Evolutionary conservation across 1,140 invertebrate species (phyloP).

Genomic region (Drosophila ambigua): DNA sequence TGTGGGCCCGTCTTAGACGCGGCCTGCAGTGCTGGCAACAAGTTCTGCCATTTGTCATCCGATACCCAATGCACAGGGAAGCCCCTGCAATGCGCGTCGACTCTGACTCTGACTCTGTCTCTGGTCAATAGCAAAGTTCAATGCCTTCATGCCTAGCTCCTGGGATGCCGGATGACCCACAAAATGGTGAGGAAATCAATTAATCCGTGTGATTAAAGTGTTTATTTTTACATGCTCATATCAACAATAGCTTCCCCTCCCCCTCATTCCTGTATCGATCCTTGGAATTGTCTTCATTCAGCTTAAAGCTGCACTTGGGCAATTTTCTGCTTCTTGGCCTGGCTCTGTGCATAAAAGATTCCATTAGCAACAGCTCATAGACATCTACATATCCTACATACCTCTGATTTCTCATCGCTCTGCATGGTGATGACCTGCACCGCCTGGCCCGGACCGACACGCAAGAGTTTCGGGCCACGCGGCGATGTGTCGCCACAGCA

Average conservation of each 20-base stretch:
- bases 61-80: slow-evolving; percentile 52
- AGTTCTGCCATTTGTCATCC: slow-evolving; percentile 64
- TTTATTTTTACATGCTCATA: slow-evolving; percentile 33
- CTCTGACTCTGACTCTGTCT: slow-evolving; percentile 1
- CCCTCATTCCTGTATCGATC: slow-evolving; percentile 47
- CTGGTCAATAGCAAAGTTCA: slow-evolving; percentile 55
- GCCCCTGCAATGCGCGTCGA: slow-evolving; percentile 63
- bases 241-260: slow-evolving; percentile 39
- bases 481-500: slow-evolving; percentile 70
- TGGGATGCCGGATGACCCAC: slow-evolving; percentile 38
- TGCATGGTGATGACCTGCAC: slow-evolving; percentile 74
- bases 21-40: slow-evolving; percentile 15
- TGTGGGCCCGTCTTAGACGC: slow-evolving; percentile 35
- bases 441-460: slow-evolving; percentile 72
- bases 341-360: slow-evolving; percentile 28
- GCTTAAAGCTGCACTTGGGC: slow-evolving; percentile 61
- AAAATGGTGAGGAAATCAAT: slow-evolving; percentile 12
- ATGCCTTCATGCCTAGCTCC: slow-evolving; percentile 48
- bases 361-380: not conserved
- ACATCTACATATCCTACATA: not conserved
- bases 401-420: slow-evolving; percentile 46
- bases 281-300: slow-evolving; percentile 1
- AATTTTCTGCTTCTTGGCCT: slow-evolving; percentile 69
- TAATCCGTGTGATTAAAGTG: slow-evolving; percentile 13
- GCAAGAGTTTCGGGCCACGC: slow-evolving; percentile 53